Evolutionary conservation across 2,113 vertebrate genomes (phyloP).

Genomic region (Gorsachius goisagi): DNA sequence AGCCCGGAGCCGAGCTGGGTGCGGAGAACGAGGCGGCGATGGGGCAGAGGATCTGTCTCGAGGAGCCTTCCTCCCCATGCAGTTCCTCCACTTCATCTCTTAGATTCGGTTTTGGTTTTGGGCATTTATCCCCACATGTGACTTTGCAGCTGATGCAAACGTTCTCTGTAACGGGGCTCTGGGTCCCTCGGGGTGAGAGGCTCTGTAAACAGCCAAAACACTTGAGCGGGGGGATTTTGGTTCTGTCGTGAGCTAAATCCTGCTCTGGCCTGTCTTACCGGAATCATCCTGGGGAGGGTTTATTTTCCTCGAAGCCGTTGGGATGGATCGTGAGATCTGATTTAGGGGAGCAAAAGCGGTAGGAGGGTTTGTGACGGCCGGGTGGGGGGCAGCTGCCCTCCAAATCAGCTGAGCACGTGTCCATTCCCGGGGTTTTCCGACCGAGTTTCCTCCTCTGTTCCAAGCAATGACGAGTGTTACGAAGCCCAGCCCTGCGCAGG

Average conservation of each 20-base stretch:
- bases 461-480: fast-evolving
- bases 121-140: not conserved
- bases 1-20: not conserved
- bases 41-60: not conserved
- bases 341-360: not conserved
- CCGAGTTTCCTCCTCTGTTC: not conserved
- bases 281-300: fast-evolving
- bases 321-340: not conserved
- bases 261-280: not conserved
- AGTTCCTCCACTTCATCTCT: not conserved
- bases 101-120: fast-evolving
- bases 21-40: fast-evolving
- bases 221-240: fast-evolving
- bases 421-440: not conserved
- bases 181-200: not conserved
- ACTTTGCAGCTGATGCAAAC: no score
- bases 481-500: not conserved
- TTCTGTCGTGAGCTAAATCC: not conserved
- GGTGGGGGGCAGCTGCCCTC: not conserved
- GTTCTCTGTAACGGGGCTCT: fast-evolving
- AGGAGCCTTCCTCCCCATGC: not conserved
- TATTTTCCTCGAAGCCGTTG: not conserved
- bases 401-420: fast-evolving
- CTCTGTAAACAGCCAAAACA: not conserved
- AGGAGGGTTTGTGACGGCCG: not conserved